Evolutionary conservation across 1,140 invertebrate genomes (phyloP).

Genomic region (Eueides isabella): DNA sequence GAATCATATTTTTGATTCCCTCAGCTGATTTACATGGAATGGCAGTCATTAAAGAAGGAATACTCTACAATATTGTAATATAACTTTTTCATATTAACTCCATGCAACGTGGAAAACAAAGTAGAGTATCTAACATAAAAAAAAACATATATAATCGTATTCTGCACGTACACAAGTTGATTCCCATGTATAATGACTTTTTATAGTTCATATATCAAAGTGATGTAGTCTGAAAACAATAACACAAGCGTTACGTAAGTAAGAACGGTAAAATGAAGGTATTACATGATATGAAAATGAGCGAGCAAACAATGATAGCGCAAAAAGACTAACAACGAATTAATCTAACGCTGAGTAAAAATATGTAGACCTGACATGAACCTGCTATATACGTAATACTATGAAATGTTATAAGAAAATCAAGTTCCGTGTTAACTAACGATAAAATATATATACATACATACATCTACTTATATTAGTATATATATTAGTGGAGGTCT

Average conservation of each 20-base stretch:
- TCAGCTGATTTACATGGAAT: too few species aligned
- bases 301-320: conserved; percentile 7
- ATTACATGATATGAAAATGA: conserved; percentile 17
- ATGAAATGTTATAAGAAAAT: neutral
- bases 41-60: too few species aligned
- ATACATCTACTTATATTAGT: too few species aligned
- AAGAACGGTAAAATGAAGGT: neutral
- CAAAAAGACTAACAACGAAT: conserved; percentile 16
- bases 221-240: conserved; percentile 8
- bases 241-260: neutral
- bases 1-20: too few species aligned
- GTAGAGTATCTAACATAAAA: too few species aligned
- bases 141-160: neutral
- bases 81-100: too few species aligned
- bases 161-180: neutral
- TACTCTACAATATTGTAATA: too few species aligned
- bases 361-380: neutral
- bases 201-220: neutral
- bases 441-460: too few species aligned
- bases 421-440: neutral
- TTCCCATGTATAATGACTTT: neutral
- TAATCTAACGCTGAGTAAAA: conserved; percentile 11
- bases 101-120: too few species aligned
- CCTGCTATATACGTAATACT: neutral
- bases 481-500: too few species aligned